Percentiles rank a stretch among this genome's conserved stretches.
Evolutionary conservation across 2,113 vertebrate species (phyloP).

Genomic region (Labeo catla): DNA sequence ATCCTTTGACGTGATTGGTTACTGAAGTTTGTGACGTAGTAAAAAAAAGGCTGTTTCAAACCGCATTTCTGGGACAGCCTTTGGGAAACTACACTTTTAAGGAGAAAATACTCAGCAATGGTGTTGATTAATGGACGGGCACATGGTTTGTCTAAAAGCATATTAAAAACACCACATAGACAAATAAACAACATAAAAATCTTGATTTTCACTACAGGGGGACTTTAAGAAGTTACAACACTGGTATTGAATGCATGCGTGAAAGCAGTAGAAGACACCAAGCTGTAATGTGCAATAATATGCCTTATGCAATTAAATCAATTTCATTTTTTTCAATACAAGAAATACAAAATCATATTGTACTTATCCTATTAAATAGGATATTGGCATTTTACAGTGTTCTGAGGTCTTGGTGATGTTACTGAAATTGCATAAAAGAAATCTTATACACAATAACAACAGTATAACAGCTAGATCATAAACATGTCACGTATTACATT

Average conservation of each 20-base stretch:
- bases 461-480: conserved; percentile 6
- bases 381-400: conserved; percentile 2
- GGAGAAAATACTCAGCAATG: too few species aligned
- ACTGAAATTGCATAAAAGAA: background rate
- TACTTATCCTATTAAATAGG: background rate
- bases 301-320: background rate
- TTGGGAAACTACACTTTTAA: too few species aligned
- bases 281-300: conserved; percentile 1
- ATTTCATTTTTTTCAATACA: background rate
- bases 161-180: too few species aligned
- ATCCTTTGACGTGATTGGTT: too few species aligned
- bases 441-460: background rate
- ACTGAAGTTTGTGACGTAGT: too few species aligned
- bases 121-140: too few species aligned
- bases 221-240: background rate
- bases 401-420: background rate
- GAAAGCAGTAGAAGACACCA: background rate
- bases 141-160: too few species aligned
- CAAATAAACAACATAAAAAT: too few species aligned
- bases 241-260: background rate
- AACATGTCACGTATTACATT: background rate
- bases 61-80: too few species aligned
- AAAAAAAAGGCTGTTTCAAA: too few species aligned
- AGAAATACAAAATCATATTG: background rate
- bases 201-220: too few species aligned